phyloP scores from a whole-genome alignment of 35 echinoderm and acorn worm species.

The Holothuria glaberrima region DNA sequence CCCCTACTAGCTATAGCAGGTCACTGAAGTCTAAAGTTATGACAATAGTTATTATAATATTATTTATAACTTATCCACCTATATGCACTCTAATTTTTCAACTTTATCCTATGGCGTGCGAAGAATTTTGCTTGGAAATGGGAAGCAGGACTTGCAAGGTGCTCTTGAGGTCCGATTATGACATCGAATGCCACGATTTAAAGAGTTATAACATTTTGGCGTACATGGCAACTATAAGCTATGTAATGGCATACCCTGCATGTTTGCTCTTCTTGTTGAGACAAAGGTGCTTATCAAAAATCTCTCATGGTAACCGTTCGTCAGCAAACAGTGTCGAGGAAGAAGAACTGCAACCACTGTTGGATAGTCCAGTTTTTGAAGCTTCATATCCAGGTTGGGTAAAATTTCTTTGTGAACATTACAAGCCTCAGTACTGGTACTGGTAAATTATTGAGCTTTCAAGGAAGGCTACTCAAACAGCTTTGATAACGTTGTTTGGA shows the following conservation, averaged over 20 bases:
- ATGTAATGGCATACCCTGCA: conserved; percentile 51
- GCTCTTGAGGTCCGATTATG: conserved; percentile 27
- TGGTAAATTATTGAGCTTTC: no score
- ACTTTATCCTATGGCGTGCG: conserved; percentile 21
- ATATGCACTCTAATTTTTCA: conserved; percentile 38
- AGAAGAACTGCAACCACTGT: no score
- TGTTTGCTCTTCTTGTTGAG: not conserved
- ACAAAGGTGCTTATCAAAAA: no score
- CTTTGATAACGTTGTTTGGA: no score
- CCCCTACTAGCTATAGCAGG: not conserved
- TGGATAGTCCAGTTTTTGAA: no score
- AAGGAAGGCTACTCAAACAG: no score
- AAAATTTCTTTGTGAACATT: no score
- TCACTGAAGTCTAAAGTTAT: not conserved
- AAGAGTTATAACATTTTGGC: not conserved
- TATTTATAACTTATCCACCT: conserved; percentile 39
- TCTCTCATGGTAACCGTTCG: no score
- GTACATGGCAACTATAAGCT: not conserved
- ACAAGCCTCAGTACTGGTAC: no score
- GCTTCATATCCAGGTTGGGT: no score
- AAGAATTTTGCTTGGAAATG: not conserved
- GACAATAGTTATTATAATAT: conserved; percentile 4
- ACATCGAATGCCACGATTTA: conserved; percentile 7
- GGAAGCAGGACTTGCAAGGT: not conserved
- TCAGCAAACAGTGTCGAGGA: no score